Conservation (phyloP, 2,888 invertebrate species). For the Chloromyia formosa region DNA sequence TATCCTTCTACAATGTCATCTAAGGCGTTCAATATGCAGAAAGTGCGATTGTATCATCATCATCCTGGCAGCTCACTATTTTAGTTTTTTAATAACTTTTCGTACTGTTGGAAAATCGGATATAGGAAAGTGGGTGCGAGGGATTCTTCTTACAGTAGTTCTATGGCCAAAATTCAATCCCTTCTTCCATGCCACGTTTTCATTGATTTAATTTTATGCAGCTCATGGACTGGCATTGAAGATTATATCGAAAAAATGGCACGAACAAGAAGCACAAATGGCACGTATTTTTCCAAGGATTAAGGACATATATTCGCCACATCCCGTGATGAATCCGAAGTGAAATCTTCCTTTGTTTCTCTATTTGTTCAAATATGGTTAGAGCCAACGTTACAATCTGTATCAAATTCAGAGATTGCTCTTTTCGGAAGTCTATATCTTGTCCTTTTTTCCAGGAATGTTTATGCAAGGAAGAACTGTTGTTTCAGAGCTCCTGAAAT, state of each 20-base stretch:
- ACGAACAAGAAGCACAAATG: background rate
- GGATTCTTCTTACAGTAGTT: background rate
- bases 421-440: background rate
- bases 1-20: conserved; percentile 7
- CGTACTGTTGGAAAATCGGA: conserved; percentile 13
- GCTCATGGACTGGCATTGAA: conserved; percentile 3
- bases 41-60: too few relatives aligned
- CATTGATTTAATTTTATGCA: conserved; percentile 39
- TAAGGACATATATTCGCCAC: background rate
- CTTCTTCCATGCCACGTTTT: background rate
- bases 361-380: conserved; percentile 25
- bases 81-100: conserved; percentile 16
- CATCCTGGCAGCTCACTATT: background rate
- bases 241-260: background rate
- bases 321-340: conserved; percentile 14
- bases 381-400: background rate
- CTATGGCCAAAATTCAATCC: background rate
- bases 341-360: conserved; percentile 6
- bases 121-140: too few relatives aligned
- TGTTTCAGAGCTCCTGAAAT: too few relatives aligned
- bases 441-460: background rate
- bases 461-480: background rate
- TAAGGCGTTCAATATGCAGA: too few relatives aligned
- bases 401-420: background rate
- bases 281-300: background rate